Percentiles rank a stretch among this genome's conserved stretches.
Conservation (phyloP, 2,888 invertebrate genomes). For the Drosophila longiperda region DNA sequence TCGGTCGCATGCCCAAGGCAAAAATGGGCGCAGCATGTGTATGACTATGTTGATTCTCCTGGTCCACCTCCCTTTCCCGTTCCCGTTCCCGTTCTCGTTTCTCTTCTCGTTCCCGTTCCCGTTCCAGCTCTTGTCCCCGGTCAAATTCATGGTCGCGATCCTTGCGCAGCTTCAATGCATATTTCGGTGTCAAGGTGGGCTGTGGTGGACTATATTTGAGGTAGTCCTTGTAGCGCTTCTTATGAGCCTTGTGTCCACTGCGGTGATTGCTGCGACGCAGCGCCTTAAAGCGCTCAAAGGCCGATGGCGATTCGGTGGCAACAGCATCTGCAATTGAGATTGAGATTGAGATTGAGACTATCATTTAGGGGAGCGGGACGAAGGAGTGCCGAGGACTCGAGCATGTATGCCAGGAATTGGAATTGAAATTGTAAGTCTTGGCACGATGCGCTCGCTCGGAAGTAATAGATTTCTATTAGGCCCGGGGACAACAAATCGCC, state of each 20-base stretch:
- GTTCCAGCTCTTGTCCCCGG: not conserved
- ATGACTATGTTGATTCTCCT: slow-evolving; percentile 13
- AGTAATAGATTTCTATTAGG: slow-evolving; percentile 74
- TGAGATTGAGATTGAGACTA: slow-evolving; percentile 8
- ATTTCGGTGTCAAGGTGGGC: slow-evolving; percentile 22
- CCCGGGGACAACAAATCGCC: slow-evolving; percentile 56
- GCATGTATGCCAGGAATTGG: slow-evolving; percentile 18
- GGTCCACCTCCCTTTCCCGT: slow-evolving; percentile 6
- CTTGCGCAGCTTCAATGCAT: slow-evolving; percentile 41
- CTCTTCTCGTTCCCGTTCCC: slow-evolving; percentile 19
- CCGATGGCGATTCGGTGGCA: slow-evolving; percentile 47
- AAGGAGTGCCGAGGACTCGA: not conserved
- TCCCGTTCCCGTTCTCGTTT: slow-evolving; percentile 14
- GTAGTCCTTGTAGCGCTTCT: slow-evolving; percentile 83
- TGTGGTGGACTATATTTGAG: slow-evolving; percentile 51
- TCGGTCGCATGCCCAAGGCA: slow-evolving; percentile 54
- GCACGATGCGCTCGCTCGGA: slow-evolving; percentile 69
- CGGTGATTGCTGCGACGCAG: slow-evolving; percentile 77
- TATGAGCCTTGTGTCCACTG: slow-evolving; percentile 83
- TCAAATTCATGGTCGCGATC: slow-evolving; percentile 24
- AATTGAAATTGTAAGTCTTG: slow-evolving; percentile 52
- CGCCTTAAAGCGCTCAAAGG: slow-evolving; percentile 82
- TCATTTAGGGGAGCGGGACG: not conserved
- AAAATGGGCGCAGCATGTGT: slow-evolving; percentile 51
- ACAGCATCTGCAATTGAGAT: slow-evolving; percentile 42